phyloP scores from a whole-genome alignment of 2,797 vertebrate genomes.

The Valencia hispanica region DNA sequence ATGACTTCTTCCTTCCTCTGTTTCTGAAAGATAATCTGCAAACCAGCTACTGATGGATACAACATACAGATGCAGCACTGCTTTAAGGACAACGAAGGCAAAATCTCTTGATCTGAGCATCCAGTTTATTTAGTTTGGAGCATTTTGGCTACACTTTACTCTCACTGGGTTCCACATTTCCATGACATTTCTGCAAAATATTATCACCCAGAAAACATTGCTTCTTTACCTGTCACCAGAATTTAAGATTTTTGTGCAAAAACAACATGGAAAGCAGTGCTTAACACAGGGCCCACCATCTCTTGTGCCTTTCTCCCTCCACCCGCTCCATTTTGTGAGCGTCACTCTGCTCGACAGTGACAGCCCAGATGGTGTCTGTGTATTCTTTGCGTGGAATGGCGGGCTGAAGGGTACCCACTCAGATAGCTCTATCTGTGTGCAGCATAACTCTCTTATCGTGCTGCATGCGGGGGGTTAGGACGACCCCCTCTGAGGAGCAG shows the following conservation, averaged over 20 bases:
- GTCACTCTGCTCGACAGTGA: constrained; percentile 51
- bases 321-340: constrained; percentile 66
- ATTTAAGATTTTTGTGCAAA: constrained; percentile 18
- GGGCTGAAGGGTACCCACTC: constrained; percentile 71
- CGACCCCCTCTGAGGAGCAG: constrained; percentile 55
- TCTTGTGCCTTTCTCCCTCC: constrained; percentile 4
- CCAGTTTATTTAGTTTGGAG: neutral
- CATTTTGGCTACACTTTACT: neutral
- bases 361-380: constrained; percentile 45
- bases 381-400: constrained; percentile 69
- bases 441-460: constrained; percentile 81
- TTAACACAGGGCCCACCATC: neutral
- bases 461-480: constrained; percentile 41
- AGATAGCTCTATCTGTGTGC: constrained; percentile 83
- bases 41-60: neutral
- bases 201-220: neutral
- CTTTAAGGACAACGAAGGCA: neutral
- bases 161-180: constrained; percentile 1
- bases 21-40: neutral
- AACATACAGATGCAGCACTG: neutral
- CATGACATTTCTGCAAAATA: neutral
- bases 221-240: constrained; percentile 1
- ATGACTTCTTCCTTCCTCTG: neutral
- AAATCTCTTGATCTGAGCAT: neutral
- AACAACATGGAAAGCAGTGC: neutral